A percentile compares a stretch with the other conserved stretches of the same genome.
Evolutionary conservation across 2,888 invertebrate genomes (phyloP).

Genomic region (Macrophya alboannulata): DNA sequence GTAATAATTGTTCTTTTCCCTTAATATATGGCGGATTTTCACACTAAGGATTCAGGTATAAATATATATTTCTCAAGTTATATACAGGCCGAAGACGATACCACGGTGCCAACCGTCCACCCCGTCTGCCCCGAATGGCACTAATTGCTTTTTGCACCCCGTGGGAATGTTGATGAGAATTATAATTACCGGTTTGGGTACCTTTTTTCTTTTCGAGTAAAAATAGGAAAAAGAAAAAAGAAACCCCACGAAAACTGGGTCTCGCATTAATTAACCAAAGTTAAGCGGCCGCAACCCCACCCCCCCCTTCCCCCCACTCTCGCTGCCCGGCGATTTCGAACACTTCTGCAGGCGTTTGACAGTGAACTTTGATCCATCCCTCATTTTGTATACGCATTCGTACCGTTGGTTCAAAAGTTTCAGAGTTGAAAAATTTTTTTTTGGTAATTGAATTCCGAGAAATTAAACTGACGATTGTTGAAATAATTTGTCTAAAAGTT

Average conservation of each 20-base stretch:
- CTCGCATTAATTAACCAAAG: conserved; percentile 45
- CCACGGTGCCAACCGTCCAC: conserved; percentile 49
- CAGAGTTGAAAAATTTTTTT: background rate
- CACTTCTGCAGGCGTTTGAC: conserved; percentile 11
- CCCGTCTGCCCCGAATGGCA: conserved; percentile 59
- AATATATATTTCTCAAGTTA: conserved; percentile 44
- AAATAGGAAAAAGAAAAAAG: conserved; percentile 52
- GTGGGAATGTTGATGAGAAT: conserved; percentile 77
- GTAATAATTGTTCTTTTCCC: conserved; percentile 15
- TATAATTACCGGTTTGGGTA: conserved; percentile 72
- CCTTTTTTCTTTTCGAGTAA: conserved; percentile 16
- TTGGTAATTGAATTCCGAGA: background rate
- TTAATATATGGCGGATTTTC: conserved; percentile 22
- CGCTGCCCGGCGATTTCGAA: conserved; percentile 30
- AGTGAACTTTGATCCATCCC: conserved; percentile 18
- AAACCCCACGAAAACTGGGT: conserved; percentile 12
- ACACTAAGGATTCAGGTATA: background rate
- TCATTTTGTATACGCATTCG: background rate
- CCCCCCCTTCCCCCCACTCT: too few relatives aligned
- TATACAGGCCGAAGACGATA: conserved; percentile 50
- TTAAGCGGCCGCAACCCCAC: conserved; percentile 13
- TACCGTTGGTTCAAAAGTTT: background rate
- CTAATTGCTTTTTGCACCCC: conserved; percentile 73
- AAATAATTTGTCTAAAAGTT: background rate
- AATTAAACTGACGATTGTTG: background rate